Base-by-base conservation (phyloP, 1,140 invertebrate genomes). In the Apis florea region DNA sequence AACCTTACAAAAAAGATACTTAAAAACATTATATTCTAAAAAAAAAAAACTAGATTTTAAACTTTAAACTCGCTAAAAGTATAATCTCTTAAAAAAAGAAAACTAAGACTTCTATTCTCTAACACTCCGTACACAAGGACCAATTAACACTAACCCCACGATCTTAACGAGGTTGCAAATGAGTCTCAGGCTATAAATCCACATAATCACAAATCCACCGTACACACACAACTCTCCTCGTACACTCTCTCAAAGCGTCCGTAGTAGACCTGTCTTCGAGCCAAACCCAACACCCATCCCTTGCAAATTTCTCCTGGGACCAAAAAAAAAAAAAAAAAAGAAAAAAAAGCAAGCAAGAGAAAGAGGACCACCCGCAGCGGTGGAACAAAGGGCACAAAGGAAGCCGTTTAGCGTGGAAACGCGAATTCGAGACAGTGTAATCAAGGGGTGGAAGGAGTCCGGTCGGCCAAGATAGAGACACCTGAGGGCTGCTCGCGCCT, bases 381-480 rank as follows among this genome's bases (percentile, higher is more conserved):
- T 40, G 31, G 31, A 40, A 12, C 26, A 3, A 19, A 11, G 24
- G 17, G 24, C 21, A 31, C 19, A 9, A 1, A 19, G 63, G 64
- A 82, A 82, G 17, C 66, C 31, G 74, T 77, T 81, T 81, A 76
- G 17, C 59, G 12, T 56, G 51, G 19, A 71, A 63, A 15, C 59
- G 70, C 66, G 53, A 47, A 40, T 54, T 21, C 21, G 51, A 53
- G 61, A 56, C 19, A 47, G 49, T 64, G 40, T 70, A 69, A 82
- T 82, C 63, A 68, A 68, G 24, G 53, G 40, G 2, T 4, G 15
- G 51, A 26, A 81, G 51, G 26, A 59, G 72, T 53, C 71, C 12
- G 68, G 69, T 72, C 80, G 40, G 85, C 66, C 79, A 76, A 91
- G 91, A 91, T 92, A 92, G 90, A 91, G 91, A 92, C 86, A 87